Base-by-base conservation (phyloP, 2,888 invertebrate genomes). In the Xylophagus ater region DNA sequence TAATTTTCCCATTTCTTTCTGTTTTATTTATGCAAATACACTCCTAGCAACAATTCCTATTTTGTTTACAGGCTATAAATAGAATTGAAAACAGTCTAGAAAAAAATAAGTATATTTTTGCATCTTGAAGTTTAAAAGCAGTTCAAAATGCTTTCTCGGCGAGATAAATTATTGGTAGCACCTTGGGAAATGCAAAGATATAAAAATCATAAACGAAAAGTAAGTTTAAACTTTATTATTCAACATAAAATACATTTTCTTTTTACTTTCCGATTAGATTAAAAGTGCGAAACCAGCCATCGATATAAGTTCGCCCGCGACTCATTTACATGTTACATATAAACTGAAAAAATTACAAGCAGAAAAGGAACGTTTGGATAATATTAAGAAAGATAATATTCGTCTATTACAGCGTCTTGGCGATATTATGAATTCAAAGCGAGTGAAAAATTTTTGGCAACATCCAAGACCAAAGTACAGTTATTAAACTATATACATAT, bases 171-270 rank as follows among this genome's bases (percentile, higher is more conserved):
- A 37, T 65, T 81, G 37, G 68, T 74, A 38, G 71, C 74, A 47
- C 83, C 82, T 1, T 82, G 81, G 78, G 74, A 79, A 53, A 71
- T 77, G 33, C 67, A 78, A 47, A 68, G 77, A 44, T 82, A 73
- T 59, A 72, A 74, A 49, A 74, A 81, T 51, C 83, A 83, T 54
- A 67, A 78, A 38, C 65, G 68, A 46, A 82, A 82, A 67, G 78
- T 78, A 57, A 35, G 21, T 33, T 18, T 20, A 8, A 3, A 34
- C 25, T 9, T n/a, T 33, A 29, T 28, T 24, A 31, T 33, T 19
- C 13, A 10, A 23, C 17, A 37, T 25, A 23, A 15, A 25, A 31
- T 24, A 14, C 13, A 15, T 24, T 21, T 30, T 32, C 15, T 34
- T 48, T 47, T n/a, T n/a, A n/a, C n/a, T n/a, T n/a, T n/a, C n/a